Percentiles rank a stretch among this genome's conserved stretches.
Evolutionary conservation across 2,113 vertebrate species (phyloP).

Genomic region (Caranx ignobilis): DNA sequence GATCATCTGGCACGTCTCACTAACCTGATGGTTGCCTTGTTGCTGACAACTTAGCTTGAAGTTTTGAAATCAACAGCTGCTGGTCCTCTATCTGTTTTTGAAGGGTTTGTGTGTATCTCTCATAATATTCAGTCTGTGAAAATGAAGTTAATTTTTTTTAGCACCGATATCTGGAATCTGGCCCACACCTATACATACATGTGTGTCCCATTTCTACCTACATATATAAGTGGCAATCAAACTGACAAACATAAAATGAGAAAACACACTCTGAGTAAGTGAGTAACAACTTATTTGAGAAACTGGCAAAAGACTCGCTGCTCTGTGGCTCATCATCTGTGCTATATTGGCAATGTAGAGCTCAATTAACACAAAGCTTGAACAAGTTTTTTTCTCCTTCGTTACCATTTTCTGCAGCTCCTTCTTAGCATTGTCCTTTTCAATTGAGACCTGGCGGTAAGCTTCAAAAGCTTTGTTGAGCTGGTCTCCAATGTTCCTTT

Average conservation of each 20-base stretch:
- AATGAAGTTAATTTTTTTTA: conserved; percentile 38
- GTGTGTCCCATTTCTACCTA: conserved; percentile 1
- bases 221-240: background rate
- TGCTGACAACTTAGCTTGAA: conserved; percentile 82
- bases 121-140: conserved; percentile 92
- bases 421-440: conserved; percentile 91
- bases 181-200: background rate
- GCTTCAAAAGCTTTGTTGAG: conserved; percentile 99
- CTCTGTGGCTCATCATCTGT: background rate
- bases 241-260: background rate
- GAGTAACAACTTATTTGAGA: background rate
- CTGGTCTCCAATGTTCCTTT: conserved; percentile 96
- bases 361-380: background rate
- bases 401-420: conserved; percentile 92
- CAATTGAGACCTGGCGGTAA: conserved; percentile 94
- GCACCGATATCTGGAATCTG: background rate
- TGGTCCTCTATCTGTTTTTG: conserved; percentile 92
- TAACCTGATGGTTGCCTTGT: conserved; percentile 78
- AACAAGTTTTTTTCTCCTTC: background rate
- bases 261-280: background rate
- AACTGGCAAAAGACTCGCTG: background rate
- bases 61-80: conserved; percentile 87
- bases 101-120: conserved; percentile 89
- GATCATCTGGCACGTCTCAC: conserved; percentile 37
- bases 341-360: conserved; percentile 2